Evolutionary conservation across 1,140 invertebrate species (phyloP).

Genomic region (Vanessa atalanta): DNA sequence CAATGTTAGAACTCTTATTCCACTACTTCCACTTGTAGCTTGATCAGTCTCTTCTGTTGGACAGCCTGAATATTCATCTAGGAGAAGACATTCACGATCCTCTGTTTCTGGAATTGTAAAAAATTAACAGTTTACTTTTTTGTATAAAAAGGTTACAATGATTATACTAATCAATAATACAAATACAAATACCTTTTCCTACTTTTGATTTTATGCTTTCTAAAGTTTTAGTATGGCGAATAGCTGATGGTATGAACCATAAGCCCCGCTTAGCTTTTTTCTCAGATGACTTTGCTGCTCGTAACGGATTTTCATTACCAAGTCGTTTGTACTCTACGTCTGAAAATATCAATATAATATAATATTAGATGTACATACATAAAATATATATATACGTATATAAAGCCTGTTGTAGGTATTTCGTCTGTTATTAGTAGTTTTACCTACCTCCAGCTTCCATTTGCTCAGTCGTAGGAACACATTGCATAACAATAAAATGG

Average conservation of each 20-base stretch:
- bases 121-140: neutral
- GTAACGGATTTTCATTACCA: constrained; percentile 54
- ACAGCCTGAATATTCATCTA: constrained; percentile 78
- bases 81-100: constrained; percentile 79
- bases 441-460: constrained; percentile 69
- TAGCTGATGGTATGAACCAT: constrained; percentile 72
- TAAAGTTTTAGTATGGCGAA: constrained; percentile 73
- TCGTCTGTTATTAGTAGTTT: neutral
- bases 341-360: constrained; percentile 39
- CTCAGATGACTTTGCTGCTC: constrained; percentile 54
- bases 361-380: neutral
- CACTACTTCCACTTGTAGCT: constrained; percentile 55
- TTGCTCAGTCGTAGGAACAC: constrained; percentile 72
- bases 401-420: neutral
- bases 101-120: constrained; percentile 63
- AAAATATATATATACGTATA: neutral
- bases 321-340: constrained; percentile 74
- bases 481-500: constrained; percentile 73
- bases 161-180: neutral
- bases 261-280: constrained; percentile 63
- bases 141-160: neutral
- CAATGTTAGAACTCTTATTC: constrained; percentile 58
- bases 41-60: constrained; percentile 64
- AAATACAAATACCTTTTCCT: constrained; percentile 59
- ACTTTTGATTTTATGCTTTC: constrained; percentile 77